Percentiles rank a stretch among this genome's conserved stretches.
phyloP scores from a whole-genome alignment of 1,140 invertebrate genomes.

The Leptinotarsa undecemlineata region DNA sequence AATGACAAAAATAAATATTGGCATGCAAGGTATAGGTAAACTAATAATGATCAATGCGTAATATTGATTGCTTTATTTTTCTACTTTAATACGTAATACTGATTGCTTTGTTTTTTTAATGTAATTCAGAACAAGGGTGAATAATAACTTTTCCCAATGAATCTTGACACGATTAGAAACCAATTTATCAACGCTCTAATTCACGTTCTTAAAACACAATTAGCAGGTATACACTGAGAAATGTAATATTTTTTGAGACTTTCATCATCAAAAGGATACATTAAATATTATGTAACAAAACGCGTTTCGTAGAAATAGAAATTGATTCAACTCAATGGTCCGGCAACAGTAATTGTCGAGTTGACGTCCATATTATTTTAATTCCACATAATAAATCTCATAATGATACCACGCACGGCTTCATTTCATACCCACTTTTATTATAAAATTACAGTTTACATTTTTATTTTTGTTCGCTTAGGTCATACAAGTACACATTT shows the following conservation, averaged over 20 bases:
- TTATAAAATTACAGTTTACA: constrained; percentile 17
- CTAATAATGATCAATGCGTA: too few species aligned
- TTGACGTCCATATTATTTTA: constrained; percentile 26
- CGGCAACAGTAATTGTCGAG: constrained; percentile 5
- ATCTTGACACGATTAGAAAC: too few species aligned
- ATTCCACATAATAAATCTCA: constrained; percentile 23
- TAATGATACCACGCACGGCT: constrained; percentile 15
- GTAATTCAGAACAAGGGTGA: too few species aligned
- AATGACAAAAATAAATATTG: too few species aligned
- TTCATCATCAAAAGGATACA: background rate
- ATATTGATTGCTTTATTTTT: too few species aligned
- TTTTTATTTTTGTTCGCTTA: background rate
- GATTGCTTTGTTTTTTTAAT: too few species aligned
- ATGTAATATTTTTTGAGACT: background rate
- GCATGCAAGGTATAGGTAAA: too few species aligned
- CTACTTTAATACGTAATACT: too few species aligned
- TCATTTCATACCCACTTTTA: constrained; percentile 12
- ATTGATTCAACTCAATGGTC: background rate
- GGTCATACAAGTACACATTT: constrained; percentile 11
- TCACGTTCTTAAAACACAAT: too few species aligned
- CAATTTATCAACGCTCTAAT: too few species aligned
- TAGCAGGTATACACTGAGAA: too few species aligned
- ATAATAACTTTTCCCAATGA: too few species aligned
- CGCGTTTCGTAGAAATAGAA: constrained; percentile 14
- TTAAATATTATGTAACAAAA: constrained; percentile 5